These are phyloP conservation scores for Recurvirostra avosetta DNA, from an alignment of 2,113 vertebrate genomes.

Conservation along the genomic window DNA sequence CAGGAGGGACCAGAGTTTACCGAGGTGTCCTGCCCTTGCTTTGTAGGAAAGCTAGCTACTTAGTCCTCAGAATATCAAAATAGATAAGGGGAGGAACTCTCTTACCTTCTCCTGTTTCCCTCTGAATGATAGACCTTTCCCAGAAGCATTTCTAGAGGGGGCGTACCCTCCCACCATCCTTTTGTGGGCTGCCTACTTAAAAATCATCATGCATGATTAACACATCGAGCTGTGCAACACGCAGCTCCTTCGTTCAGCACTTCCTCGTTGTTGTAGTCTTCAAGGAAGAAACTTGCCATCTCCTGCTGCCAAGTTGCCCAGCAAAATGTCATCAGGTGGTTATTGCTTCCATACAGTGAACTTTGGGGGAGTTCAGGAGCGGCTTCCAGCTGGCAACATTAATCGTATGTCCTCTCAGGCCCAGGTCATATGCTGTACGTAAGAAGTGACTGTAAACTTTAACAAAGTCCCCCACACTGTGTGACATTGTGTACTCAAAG, in stretches of 20 bases:
- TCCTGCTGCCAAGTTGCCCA: background rate
- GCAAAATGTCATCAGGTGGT: background rate
- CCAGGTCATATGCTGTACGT: fast-evolving
- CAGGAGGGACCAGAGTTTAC: background rate
- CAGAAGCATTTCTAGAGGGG: background rate
- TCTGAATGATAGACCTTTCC: background rate
- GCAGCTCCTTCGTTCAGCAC: background rate
- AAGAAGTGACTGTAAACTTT: background rate
- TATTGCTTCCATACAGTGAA: background rate
- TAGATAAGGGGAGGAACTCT: background rate
- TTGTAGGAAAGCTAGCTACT: background rate
- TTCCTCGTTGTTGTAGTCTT: background rate
- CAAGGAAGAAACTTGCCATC: background rate
- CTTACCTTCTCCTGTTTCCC: background rate
- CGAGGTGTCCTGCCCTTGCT: background rate
- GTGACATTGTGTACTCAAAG: fast-evolving
- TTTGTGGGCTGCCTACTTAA: background rate
- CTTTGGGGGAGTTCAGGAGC: background rate
- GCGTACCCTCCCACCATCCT: background rate
- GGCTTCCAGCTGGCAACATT: background rate
- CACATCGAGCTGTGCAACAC: background rate
- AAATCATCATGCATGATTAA: background rate
- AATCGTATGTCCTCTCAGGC: background rate
- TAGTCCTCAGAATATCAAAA: background rate
- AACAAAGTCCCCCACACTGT: fast-evolving